These are phyloP conservation scores for Camponotus fellah DNA, from an alignment of 2,888 invertebrate genomes.

Conservation along the genomic window DNA sequence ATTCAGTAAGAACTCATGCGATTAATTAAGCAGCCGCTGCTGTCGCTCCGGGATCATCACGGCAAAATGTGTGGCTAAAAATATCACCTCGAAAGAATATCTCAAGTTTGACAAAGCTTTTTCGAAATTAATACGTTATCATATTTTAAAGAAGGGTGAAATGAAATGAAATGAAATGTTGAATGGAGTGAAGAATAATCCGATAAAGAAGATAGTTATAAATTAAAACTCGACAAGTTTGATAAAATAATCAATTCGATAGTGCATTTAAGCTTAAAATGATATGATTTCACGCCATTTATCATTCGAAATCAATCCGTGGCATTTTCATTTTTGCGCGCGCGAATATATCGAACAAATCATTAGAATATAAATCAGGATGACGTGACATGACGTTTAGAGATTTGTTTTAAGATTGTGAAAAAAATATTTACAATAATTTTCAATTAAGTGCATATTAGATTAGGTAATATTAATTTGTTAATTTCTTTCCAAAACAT, in stretches of 20 bases:
- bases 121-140: conserved; percentile 11
- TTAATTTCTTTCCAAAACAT: background rate
- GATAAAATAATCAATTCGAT: background rate
- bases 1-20: conserved; percentile 41
- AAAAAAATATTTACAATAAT: background rate
- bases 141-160: background rate
- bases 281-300: background rate
- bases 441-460: background rate
- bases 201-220: conserved; percentile 9
- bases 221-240: background rate
- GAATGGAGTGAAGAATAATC: background rate
- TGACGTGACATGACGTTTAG: background rate
- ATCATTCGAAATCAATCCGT: conserved; percentile 20
- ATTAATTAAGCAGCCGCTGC: conserved; percentile 39
- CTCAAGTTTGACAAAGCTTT: conserved; percentile 4
- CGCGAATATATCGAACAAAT: background rate
- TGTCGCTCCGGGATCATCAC: background rate
- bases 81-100: conserved; percentile 3
- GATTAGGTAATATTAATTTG: background rate
- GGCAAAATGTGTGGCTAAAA: conserved; percentile 24
- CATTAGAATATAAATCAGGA: background rate
- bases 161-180: background rate
- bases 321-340: conserved; percentile 1
- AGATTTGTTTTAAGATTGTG: background rate
- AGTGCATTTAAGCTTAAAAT: background rate